Evolutionary conservation across 2,888 invertebrate genomes (phyloP).

Genomic region (Aleiodes testaceus): DNA sequence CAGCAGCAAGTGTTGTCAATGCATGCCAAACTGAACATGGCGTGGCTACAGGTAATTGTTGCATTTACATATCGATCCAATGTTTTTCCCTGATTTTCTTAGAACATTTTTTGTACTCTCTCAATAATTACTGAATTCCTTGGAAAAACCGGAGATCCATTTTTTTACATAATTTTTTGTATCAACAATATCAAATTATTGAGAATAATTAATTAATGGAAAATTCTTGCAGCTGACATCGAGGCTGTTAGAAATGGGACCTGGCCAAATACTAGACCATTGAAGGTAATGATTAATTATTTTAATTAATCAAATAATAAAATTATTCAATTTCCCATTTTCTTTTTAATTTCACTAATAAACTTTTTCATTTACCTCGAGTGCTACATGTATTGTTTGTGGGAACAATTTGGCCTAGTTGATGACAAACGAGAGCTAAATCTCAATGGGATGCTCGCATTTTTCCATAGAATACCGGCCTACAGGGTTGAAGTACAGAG

Average conservation of each 20-base stretch:
- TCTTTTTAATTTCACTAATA: constrained; percentile 25
- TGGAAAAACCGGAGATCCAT: background rate
- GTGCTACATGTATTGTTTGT: constrained; percentile 72
- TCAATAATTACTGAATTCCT: background rate
- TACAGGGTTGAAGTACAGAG: constrained; percentile 66
- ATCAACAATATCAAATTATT: constrained; percentile 9
- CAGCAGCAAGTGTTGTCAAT: constrained; percentile 67
- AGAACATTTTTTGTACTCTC: constrained; percentile 17
- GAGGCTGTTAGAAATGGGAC: constrained; percentile 66
- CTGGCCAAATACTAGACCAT: constrained; percentile 65
- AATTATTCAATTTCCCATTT: background rate
- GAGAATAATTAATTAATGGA: background rate
- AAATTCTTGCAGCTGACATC: constrained; percentile 64
- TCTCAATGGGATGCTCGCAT: constrained; percentile 66
- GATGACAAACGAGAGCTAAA: constrained; percentile 67
- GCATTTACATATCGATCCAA: background rate
- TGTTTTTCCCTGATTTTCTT: constrained; percentile 1
- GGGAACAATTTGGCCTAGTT: constrained; percentile 69
- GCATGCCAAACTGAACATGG: constrained; percentile 68
- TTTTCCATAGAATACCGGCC: constrained; percentile 69
- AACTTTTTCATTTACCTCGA: constrained; percentile 47
- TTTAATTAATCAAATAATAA: background rate
- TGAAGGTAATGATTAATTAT: constrained; percentile 61
- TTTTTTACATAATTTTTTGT: constrained; percentile 13
- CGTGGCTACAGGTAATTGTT: constrained; percentile 63